Evolutionary conservation across 2,113 vertebrate species (phyloP), one percentile per base, ranked within the genome.

Genomic region (Pleuronectes platessa): DNA sequence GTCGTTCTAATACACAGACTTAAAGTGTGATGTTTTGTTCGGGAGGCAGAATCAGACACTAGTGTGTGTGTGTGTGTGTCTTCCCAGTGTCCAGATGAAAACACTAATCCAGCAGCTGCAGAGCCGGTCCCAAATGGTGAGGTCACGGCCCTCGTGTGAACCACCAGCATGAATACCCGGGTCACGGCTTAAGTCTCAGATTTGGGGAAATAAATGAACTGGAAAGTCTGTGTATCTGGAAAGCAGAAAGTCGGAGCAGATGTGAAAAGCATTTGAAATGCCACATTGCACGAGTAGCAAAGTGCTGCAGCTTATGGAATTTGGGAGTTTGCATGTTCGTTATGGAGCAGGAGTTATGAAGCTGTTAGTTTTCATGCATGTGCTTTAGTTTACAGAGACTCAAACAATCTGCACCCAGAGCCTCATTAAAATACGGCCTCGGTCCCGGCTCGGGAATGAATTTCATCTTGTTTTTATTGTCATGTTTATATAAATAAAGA

Each of bases 41-140:
- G 20, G 49, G 49, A 51, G 15, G 49, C 18, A 4, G 42, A 45
- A 15, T 15, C 42, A 45, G 42, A 45, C 31, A 31, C 42, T 1
- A 3, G 18, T 20, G 15, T 18, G 24, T 24, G 24, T 24, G 24
- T 24, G 24, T 24, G 49, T 51, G 49, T 20, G 18, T 51, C 17
- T 20, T 17, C 18, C 3, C 3, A 7, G 18, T 20, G 49, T 51
- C 49, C 49, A 18, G 49, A 51, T 62, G 11, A 23, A 58, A 77
- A 69, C 20, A 40, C 10, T 82, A 72, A 79, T 88, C 49, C 17
- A 51, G 6, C 20, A 9, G 59, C 70, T 68, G 21, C 60, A 58
- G 64, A 73, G 35, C 37, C 0, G 15, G 12, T 62, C 61, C 31
- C 63, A 58, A 55, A 66, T 54, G 64, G 15, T 4, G 53, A 64